Evolutionary conservation across 2,113 vertebrate species (phyloP), one percentile per base, ranked within the genome.

Genomic region (Cercopithecus mona): DNA sequence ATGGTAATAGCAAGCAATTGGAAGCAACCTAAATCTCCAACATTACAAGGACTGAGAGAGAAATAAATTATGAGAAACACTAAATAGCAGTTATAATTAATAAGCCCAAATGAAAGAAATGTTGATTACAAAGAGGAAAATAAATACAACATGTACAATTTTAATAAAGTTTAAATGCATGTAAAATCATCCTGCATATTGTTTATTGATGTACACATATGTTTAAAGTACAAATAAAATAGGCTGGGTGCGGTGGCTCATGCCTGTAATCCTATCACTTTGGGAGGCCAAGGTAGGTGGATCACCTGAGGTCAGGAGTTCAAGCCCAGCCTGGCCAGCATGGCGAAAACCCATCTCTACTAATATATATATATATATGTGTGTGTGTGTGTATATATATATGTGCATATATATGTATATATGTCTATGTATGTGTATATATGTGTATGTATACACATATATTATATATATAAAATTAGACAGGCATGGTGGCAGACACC

Each of bases 371-470:
- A 52, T 17, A 20, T 55, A 2, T 20, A 0, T 61, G 5, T 27
- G 0, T 12, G 0, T 30, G 2, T 30, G 25, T 91, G 5, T 57
- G 8, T 52, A 8, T 25, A 10, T 61, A 30, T 12, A 2, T 27
- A 2, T 61, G 4, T 57, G 14, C 59, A 64, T 8, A 40, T 17
- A 91, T 45, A 20, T 59, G 48, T 8, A 40, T 17, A 82, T 45
- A 25, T 59, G 48, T 48, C 25, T 3, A 7, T 61, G 14, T 52
- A 52, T 52, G 23, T 25, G 23, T 30, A 61, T 27, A 6, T 30
- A 5, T 30, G 27, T 61, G 20, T 88, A 9, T 57, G 8, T 52
- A 70, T 12, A 48, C 59, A 61, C 6, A 40, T 17, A 91, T 38
- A 8, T 45, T 8, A 23, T 50, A 57, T 48, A 32, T 6, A 13